Evolutionary conservation across 2,797 vertebrate species (phyloP).

Genomic region (Podarcis lilfordi): DNA sequence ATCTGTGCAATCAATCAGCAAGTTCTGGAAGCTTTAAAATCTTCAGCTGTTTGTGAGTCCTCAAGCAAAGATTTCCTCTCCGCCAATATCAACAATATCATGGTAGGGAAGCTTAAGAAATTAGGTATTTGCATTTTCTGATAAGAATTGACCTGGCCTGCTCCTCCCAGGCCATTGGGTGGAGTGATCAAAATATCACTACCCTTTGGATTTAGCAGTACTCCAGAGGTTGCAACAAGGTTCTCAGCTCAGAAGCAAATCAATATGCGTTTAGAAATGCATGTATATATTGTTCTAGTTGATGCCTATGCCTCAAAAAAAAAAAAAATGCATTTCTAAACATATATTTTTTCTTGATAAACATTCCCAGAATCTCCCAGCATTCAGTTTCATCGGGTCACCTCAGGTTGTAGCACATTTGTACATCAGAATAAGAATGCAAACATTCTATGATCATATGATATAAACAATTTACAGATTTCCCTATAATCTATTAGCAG

Average conservation of each 20-base stretch:
- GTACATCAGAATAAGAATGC: too few relatives aligned
- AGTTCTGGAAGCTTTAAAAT: conserved; percentile 41
- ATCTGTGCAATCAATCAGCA: conserved; percentile 59
- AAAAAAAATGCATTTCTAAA: too few relatives aligned
- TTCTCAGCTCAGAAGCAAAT: neutral
- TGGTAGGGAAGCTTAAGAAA: neutral
- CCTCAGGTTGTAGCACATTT: too few relatives aligned
- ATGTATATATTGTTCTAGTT: too few relatives aligned
- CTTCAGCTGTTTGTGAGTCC: conserved; percentile 12
- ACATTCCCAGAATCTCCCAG: too few relatives aligned
- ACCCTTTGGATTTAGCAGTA: neutral
- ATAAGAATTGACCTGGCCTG: neutral
- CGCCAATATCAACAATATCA: neutral
- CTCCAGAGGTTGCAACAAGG: neutral
- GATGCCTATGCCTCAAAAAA: too few relatives aligned
- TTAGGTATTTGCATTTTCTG: neutral
- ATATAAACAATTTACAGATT: too few relatives aligned
- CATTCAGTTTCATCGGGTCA: too few relatives aligned
- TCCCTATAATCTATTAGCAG: too few relatives aligned
- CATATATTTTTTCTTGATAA: too few relatives aligned
- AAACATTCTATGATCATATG: too few relatives aligned
- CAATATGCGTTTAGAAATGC: neutral
- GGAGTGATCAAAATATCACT: too few relatives aligned
- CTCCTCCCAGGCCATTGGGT: neutral
- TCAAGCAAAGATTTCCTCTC: conserved; percentile 17